Evolutionary conservation across 2,888 invertebrate species (phyloP), one percentile per base, ranked within the genome.

Genomic region (Lasioglossum pauxillum): DNA sequence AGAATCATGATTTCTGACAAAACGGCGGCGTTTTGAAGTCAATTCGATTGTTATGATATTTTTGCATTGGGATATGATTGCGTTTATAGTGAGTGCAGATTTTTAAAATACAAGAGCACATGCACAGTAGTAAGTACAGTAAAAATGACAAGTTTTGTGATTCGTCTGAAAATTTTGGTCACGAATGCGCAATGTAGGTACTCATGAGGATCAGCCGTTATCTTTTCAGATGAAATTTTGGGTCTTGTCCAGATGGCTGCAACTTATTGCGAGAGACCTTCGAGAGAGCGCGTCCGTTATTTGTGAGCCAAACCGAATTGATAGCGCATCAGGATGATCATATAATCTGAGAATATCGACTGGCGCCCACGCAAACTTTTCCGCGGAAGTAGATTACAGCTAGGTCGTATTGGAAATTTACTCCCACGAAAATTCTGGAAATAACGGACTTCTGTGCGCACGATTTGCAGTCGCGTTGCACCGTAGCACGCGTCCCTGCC

Each of bases 341-440:
- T 76, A 69, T 57, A 74, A 80, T 83, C 57, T 35, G 16, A 75
- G 60, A 49, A 60, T 87, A 87, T 90, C 85, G 83, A 84, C 73
- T 72, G 71, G 75, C 84, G 67, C 85, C 89, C 88, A 88, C 88
- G 88, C 76, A 46, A 80, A 90, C 78, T 87, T 90, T 89, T 84
- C 78, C 78, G 73, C 27, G 79, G 78, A 67, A 75, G 72, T 80
- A 71, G 75, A 79, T 81, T 73, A 74, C 75, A 31, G 89, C 92
- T 93, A 91, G 90, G 91, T 90, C 91, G 83, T 86, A 89, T 90
- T 86, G 91, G 86, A 91, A 90, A 90, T 91, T 84, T 82, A 89
- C 88, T 85, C 89, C 90, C 84, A 90, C 86, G 91, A 90, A 91
- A 90, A 91, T 91, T 89, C 90, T 91, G 85, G 83, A 91, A 93